Base-by-base conservation (phyloP, 2,888 invertebrate genomes). In the Leucophenga maculata region DNA sequence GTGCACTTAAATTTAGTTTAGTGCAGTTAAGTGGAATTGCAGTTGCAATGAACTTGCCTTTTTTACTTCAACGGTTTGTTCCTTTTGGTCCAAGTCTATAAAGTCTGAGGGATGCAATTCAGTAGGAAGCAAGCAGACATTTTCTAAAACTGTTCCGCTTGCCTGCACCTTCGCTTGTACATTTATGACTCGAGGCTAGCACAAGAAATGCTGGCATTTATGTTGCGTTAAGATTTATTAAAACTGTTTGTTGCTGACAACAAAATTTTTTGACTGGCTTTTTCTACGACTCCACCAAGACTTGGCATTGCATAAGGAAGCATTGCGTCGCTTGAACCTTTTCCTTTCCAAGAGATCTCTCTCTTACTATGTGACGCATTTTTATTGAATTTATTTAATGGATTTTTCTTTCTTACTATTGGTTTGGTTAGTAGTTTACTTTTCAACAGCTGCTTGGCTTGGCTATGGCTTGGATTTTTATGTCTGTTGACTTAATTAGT, bases 191-290 rank as follows among this genome's bases (percentile, higher is more conserved):
- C 39, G 39, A 39, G 39, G 39, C 39, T 39, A 39, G 11, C 6
- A 8, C 16, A 11, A 6, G 77, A 77, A 69, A 48, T 67, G 69
- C 72, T 50, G 67, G 66, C 70, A 67, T 68, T 69, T 62, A 62
- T 70, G 70, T 66, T 50, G 67, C 8, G 64, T 16, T 44, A 60
- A 71, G 77, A 82, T 79, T 80, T 80, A 82, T 82, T 79, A 68
- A 73, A 70, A 74, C 73, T 71, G 75, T 71, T 32, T 68, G 59
- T 26, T 59, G 72, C 82, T 77, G 77, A 80, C 82, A 74, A 71
- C 68, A n/a, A n/a, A n/a, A n/a, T n/a, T n/a, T 69, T 65, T 39
- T 54, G 46, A 67, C 20, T 65, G 39, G 62, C 6, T 60, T 31
- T 50, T 50, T n/a, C n/a, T n/a, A n/a, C n/a, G n/a, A n/a, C n/a